Percentiles rank a stretch among this genome's conserved stretches.
Conservation (phyloP, 2,797 vertebrate species). For the Lates japonicus region DNA sequence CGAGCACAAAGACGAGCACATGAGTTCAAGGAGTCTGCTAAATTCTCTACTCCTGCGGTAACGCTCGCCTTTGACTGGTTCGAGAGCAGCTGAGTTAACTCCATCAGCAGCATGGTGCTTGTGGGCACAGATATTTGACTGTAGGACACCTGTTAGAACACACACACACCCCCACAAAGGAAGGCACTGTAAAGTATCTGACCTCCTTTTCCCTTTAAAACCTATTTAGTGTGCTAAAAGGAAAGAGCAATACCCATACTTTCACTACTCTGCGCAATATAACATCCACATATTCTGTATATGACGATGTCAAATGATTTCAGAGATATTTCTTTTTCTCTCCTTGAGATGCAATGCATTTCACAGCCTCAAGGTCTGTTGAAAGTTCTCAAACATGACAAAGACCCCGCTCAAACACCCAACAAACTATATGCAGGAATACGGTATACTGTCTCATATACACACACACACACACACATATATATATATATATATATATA, state of each 20-base stretch:
- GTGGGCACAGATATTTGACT: slow-evolving; percentile 43
- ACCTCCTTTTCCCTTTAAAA: slow-evolving; percentile 54
- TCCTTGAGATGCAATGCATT: not conserved
- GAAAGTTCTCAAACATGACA: slow-evolving; percentile 24
- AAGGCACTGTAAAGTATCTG: slow-evolving; percentile 29
- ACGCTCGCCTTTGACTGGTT: slow-evolving; percentile 56
- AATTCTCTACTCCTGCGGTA: slow-evolving; percentile 52
- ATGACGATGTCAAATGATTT: not conserved
- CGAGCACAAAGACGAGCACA: slow-evolving; percentile 30
- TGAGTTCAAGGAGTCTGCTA: slow-evolving; percentile 56
- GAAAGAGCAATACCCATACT: slow-evolving; percentile 8
- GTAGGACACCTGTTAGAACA: slow-evolving; percentile 59
- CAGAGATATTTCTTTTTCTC: not conserved
- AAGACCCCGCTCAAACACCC: slow-evolving; percentile 38
- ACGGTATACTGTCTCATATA: not conserved
- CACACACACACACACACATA: no score
- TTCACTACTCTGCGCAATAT: not conserved
- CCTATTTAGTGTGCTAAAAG: slow-evolving; percentile 50
- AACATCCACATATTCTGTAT: not conserved
- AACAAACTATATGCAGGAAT: slow-evolving; percentile 9
- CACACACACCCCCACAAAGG: slow-evolving; percentile 10
- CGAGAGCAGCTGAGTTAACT: slow-evolving; percentile 44
- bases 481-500: not conserved
- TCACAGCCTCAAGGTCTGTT: not conserved
- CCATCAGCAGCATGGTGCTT: slow-evolving; percentile 42